A percentile compares a stretch with the other conserved stretches of the same genome.
Conservation (phyloP, 2,888 invertebrate species). For the Caenorhabditis plicata region DNA sequence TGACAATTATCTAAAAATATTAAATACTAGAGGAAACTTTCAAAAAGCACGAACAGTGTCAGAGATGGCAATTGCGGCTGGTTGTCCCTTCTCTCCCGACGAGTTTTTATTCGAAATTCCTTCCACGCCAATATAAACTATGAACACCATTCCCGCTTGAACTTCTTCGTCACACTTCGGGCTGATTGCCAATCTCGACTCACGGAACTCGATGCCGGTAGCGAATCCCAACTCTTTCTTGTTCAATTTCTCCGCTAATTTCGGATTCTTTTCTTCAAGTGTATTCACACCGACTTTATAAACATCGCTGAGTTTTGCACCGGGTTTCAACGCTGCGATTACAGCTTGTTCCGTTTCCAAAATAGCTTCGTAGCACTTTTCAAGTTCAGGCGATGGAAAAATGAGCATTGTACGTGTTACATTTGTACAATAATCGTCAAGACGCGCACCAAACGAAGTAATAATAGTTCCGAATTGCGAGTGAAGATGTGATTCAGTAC, state of each 20-base stretch:
- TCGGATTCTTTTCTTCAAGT: slow-evolving; percentile 84
- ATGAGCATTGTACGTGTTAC: slow-evolving; percentile 93
- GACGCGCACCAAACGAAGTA: slow-evolving; percentile 26
- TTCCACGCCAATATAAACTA: slow-evolving; percentile 87
- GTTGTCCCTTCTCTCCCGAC: slow-evolving; percentile 79
- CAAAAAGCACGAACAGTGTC: slow-evolving; percentile 90
- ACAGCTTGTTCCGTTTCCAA: slow-evolving; percentile 86
- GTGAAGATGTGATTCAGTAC: slow-evolving; percentile 25
- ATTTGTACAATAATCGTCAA: slow-evolving; percentile 87
- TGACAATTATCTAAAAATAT: slow-evolving; percentile 31
- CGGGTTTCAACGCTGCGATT: slow-evolving; percentile 79
- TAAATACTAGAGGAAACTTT: not conserved
- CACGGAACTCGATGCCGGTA: slow-evolving; percentile 97
- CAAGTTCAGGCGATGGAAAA: slow-evolving; percentile 78
- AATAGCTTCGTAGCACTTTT: slow-evolving; percentile 82
- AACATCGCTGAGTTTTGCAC: slow-evolving; percentile 79
- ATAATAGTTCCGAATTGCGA: slow-evolving; percentile 27
- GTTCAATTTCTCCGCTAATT: slow-evolving; percentile 83
- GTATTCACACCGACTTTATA: slow-evolving; percentile 81
- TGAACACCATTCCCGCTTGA: slow-evolving; percentile 83
- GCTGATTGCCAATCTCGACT: slow-evolving; percentile 86
- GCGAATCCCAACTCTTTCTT: slow-evolving; percentile 79
- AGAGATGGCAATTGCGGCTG: slow-evolving; percentile 89
- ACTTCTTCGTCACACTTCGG: slow-evolving; percentile 79
- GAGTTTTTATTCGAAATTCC: slow-evolving; percentile 82